Evolutionary conservation across 1,140 invertebrate genomes (phyloP).

Genomic region (Muscidifurax raptorellus): DNA sequence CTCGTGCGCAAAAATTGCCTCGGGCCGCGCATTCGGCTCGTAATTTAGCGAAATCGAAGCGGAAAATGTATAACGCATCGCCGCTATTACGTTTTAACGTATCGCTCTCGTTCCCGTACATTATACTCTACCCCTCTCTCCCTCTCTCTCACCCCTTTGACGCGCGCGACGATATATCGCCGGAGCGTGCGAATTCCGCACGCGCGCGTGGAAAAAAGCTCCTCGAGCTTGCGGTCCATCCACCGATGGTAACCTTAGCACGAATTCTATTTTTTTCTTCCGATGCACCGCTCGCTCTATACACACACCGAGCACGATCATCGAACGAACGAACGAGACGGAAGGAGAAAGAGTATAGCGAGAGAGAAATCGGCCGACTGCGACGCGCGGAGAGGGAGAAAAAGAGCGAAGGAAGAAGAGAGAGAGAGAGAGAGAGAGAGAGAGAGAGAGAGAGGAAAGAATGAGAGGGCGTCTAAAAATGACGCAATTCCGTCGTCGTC

Average conservation of each 20-base stretch:
- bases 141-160: too few species aligned
- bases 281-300: neutral
- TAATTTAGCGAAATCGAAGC: neutral
- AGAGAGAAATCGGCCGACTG: neutral
- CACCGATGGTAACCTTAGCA: slow-evolving; percentile 49
- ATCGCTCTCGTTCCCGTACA: neutral
- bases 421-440: neutral
- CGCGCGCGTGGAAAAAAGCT: slow-evolving; percentile 16
- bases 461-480: slow-evolving; percentile 53
- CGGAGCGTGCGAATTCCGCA: neutral
- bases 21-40: neutral
- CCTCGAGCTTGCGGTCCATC: neutral
- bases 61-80: slow-evolving; percentile 1
- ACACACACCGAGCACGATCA: neutral
- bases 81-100: neutral
- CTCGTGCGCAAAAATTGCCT: neutral
- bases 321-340: neutral
- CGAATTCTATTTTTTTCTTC: slow-evolving; percentile 43
- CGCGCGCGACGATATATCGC: neutral
- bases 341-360: neutral
- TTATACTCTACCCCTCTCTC: neutral
- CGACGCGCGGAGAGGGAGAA: neutral
- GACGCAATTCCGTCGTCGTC: slow-evolving; percentile 42
- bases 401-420: neutral
- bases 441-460: slow-evolving; percentile 35